Evolutionary conservation across 2,113 vertebrate species (phyloP).

Genomic region (Hippocampus barbouri): DNA sequence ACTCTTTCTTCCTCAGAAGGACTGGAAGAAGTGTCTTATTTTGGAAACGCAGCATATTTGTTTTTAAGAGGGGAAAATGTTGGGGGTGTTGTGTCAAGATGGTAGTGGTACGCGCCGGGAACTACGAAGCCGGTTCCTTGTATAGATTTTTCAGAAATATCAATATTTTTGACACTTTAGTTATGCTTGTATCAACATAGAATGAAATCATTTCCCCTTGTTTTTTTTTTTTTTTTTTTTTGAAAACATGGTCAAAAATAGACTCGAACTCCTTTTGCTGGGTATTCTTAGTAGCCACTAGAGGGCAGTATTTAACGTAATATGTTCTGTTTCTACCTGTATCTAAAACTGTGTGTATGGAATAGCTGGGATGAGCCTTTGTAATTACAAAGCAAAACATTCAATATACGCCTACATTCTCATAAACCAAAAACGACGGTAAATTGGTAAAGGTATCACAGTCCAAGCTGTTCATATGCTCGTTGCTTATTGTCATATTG

Average conservation of each 20-base stretch:
- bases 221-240: background rate
- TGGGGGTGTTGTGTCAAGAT: background rate
- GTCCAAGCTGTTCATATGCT: background rate
- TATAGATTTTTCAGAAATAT: background rate
- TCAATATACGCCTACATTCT: no score
- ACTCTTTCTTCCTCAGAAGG: background rate
- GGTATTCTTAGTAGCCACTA: conserved; percentile 18
- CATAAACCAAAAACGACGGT: no score
- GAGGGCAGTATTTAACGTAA: conserved; percentile 33
- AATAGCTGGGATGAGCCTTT: no score
- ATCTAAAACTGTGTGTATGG: no score
- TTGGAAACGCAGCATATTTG: background rate
- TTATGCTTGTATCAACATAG: background rate
- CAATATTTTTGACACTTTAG: background rate
- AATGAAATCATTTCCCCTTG: background rate
- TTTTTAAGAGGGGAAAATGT: background rate
- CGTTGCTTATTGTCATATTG: background rate
- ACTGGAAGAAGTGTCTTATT: no score
- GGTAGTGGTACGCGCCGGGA: background rate
- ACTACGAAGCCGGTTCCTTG: conserved; percentile 1
- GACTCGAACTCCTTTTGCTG: background rate
- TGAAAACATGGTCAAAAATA: no score
- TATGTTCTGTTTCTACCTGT: background rate
- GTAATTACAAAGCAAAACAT: no score
- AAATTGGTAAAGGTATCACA: no score